These are phyloP conservation scores for Athripsodes cinereus DNA, from an alignment of 2,888 invertebrate species.

Conservation along the genomic window DNA sequence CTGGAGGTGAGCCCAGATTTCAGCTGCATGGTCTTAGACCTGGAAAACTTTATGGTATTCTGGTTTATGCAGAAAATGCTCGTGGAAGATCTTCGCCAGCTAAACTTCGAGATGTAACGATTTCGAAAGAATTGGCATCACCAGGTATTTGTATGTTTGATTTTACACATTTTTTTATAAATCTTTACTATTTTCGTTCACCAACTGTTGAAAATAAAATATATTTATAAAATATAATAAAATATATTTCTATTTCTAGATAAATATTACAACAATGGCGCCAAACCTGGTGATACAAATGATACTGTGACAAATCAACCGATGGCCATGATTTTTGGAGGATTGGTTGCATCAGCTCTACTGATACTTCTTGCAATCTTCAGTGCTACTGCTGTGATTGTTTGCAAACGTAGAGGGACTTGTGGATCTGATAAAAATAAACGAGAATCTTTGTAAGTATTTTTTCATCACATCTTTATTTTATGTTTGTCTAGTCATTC, in stretches of 20 bases:
- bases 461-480: background rate
- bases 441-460: conserved; percentile 21
- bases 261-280: conserved; percentile 7
- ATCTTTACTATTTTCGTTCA: background rate
- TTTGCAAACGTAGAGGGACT: conserved; percentile 36
- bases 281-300: background rate
- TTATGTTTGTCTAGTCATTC: too few relatives aligned
- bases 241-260: conserved; percentile 4
- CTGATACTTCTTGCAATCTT: conserved; percentile 46
- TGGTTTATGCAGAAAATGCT: conserved; percentile 77
- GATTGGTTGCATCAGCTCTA: conserved; percentile 41
- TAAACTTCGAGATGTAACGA: conserved; percentile 58
- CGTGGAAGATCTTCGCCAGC: conserved; percentile 74
- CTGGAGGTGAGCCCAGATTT: conserved; percentile 63
- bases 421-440: conserved; percentile 18
- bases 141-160: conserved; percentile 20
- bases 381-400: conserved; percentile 43
- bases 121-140: conserved; percentile 28
- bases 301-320: conserved; percentile 35
- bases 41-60: conserved; percentile 70
- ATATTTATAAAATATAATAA: background rate
- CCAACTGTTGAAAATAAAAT: background rate
- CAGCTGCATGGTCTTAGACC: conserved; percentile 68
- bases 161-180: background rate
- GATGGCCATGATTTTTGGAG: conserved; percentile 42